phyloP scores from a whole-genome alignment of 2,888 invertebrate species.

The Oxycera nigricornis region DNA sequence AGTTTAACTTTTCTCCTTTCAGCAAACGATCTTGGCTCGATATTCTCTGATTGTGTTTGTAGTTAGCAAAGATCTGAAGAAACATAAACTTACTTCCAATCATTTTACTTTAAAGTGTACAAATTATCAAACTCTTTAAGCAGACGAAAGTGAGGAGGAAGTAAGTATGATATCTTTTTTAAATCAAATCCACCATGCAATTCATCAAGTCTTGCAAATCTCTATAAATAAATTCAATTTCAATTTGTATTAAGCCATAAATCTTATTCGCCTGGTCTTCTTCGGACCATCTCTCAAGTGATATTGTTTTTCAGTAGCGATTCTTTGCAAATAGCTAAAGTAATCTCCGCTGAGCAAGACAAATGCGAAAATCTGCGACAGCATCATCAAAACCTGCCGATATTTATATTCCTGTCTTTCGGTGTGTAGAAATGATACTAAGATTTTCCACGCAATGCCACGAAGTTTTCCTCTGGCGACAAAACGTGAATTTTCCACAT shows the following conservation, averaged over 20 bases:
- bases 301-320: constrained; percentile 8
- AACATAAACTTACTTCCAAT: not conserved
- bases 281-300: not conserved
- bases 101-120: not conserved
- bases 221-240: not conserved
- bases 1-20: no score
- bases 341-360: constrained; percentile 9
- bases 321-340: constrained; percentile 13
- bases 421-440: not conserved
- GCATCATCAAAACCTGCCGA: not conserved
- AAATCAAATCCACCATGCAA: not conserved
- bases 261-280: not conserved
- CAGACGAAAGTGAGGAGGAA: no score
- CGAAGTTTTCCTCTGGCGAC: not conserved
- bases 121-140: not conserved
- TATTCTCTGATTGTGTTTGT: no score
- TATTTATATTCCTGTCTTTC: constrained; percentile 17
- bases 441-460: constrained; percentile 9
- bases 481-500: constrained; percentile 2
- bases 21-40: no score
- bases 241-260: not conserved
- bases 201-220: not conserved
- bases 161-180: no score
- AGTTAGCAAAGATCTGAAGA: no score
- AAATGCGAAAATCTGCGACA: not conserved